phyloP scores from a whole-genome alignment of 2,797 vertebrate species.

The Acanthornis magna region DNA sequence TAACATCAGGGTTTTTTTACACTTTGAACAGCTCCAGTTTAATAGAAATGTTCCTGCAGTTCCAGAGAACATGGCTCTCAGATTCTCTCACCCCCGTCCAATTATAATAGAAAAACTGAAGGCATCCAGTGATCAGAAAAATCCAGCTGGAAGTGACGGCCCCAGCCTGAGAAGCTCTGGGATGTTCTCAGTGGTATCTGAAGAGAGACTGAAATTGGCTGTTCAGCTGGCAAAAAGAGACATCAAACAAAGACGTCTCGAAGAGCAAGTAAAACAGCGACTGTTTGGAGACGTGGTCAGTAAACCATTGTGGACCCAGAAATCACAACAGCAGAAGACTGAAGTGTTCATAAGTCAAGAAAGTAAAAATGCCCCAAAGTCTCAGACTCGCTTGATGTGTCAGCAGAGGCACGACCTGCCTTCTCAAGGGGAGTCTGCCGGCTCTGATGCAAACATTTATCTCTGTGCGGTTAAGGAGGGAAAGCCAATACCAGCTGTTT shows the following conservation, averaged over 20 bases:
- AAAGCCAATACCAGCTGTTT: neutral
- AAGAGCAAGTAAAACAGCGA: slow-evolving; percentile 45
- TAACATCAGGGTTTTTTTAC: slow-evolving; percentile 7
- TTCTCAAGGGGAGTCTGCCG: slow-evolving; percentile 51
- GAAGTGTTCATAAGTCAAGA: neutral
- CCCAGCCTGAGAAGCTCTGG: slow-evolving; percentile 69
- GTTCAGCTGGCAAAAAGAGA: slow-evolving; percentile 88
- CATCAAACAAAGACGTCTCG: slow-evolving; percentile 75
- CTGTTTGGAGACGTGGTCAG: neutral
- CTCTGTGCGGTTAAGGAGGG: slow-evolving; percentile 61
- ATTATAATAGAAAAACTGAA: slow-evolving; percentile 90
- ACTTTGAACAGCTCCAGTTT: slow-evolving; percentile 84
- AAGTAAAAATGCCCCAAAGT: neutral
- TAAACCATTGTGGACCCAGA: neutral
- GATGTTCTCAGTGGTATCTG: slow-evolving; percentile 86
- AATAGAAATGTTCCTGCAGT: slow-evolving; percentile 78
- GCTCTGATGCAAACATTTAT: slow-evolving; percentile 58
- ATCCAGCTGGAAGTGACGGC: slow-evolving; percentile 21
- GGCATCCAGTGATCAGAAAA: neutral
- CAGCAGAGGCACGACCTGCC: neutral
- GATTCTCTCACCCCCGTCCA: slow-evolving; percentile 78
- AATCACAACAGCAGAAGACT: neutral
- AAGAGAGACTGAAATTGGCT: slow-evolving; percentile 86
- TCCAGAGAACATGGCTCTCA: slow-evolving; percentile 79
- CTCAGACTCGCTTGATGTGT: neutral